Base-by-base conservation (phyloP, 2,113 vertebrate genomes). In the Amia ocellicauda region DNA sequence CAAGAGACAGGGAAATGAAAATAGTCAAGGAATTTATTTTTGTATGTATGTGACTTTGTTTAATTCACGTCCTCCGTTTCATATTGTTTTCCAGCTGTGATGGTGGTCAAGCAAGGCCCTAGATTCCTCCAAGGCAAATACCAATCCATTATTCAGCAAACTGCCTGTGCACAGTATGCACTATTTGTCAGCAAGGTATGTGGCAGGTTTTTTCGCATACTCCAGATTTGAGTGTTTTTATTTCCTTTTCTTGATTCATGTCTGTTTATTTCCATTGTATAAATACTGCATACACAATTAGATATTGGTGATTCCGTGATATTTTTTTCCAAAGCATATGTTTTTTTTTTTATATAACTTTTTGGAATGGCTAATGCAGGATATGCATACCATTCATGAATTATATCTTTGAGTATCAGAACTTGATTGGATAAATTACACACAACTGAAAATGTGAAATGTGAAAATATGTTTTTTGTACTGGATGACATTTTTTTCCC, bases 91-190 rank as follows among this genome's bases (percentile, higher is more conserved):
- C 59, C 42, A 50, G 59, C 42, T 49, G 59, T 28, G 17, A 31
- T 2, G 26, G 7, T 58, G 56, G 29, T 58, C 56, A 58, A 22
- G 29, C 56, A 29, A 58, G 20, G 56, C 19, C 8, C 14, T 4
- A 31, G 31, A 9, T 29, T 19, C 4, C 56, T 58, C n/a, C 19
- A 5, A 58, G 56, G 56, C 56, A 58, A 5, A 22, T 7, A 58
- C 56, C 22, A 16, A 19, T 7, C 19, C 56, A 41, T 58, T 58
- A 58, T 58, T 27, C 56, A 58, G 56, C 54, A 17, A 28, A 56
- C 45, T 49, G 45, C 45, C 19, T 14, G 45, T 3, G 9, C 20
- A 22, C 19, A 19, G 17, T 13, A 20, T 41, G 29, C n/a, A 41
- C 19, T 23, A 19, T 58, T 41, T 41, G 56, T 58, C 56, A 58